Evolutionary conservation across 2,797 vertebrate genomes (phyloP), one percentile per base, ranked within the genome.

Genomic region (Lophotriccus pileatus): DNA sequence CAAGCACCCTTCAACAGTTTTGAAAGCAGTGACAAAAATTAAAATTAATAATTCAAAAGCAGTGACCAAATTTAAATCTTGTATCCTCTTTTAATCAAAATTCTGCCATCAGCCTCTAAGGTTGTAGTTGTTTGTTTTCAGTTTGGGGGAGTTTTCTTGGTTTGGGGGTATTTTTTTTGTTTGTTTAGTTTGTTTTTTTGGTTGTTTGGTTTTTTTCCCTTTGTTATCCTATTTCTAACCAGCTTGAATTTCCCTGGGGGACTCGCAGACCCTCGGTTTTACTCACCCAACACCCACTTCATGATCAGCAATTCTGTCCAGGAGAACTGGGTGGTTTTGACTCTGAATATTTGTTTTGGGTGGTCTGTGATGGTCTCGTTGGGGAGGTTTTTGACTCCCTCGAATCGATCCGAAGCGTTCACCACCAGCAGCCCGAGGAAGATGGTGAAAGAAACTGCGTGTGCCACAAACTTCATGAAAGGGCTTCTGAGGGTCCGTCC

Each of bases 401-500:
- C 99, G 43, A 99, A 99, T 25, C 99, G 98, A 87, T 99, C 99
- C 0, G 99, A 99, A 20, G 99, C 99, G 2, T 99, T 99, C 96
- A 99, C 92, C 10, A 99, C 98, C 89, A 99, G 98, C 70, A 99
- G 97, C 75, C 98, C 98, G 87, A 99, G 97, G 96, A 99, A 99
- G 97, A 99, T 99, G 75, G 99, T 99, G 97, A 99, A 99, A 87
- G 99, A 99, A 86, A 99, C 99, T 1, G 99, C 99, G 7, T 99
- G 99, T 58, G 99, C 99, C 87, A 99, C 99, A 89, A 99, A 99
- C 98, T 99, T 99, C 99, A 99, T 99, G 95, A 99, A 99, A 63
- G 99, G 99, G 70, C 99, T 99, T 78, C 99, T 98, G 39, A 99
- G 98, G 88, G 99, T 99, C 94, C 98, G 98, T 94, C 99, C 99